Conservation (phyloP, 2,113 vertebrate species). For the Xiphophorus couchianus region DNA sequence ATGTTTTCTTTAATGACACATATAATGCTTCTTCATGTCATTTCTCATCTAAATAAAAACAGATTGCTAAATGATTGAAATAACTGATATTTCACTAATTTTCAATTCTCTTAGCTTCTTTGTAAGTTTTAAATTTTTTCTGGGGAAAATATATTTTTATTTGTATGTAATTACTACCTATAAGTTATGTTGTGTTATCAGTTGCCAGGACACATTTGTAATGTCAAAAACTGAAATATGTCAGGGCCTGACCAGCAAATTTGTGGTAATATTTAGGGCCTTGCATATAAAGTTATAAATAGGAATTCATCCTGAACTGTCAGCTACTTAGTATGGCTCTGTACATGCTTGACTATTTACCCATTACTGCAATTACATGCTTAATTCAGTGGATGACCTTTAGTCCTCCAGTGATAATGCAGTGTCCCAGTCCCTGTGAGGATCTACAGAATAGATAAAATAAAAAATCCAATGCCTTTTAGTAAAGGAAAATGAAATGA, state of each 20-base stretch:
- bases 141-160: not conserved
- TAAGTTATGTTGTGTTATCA: slow-evolving; percentile 18
- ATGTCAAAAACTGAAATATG: slow-evolving; percentile 33
- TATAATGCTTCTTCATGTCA: not conserved
- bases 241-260: slow-evolving; percentile 28
- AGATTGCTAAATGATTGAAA: slow-evolving; percentile 23
- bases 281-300: slow-evolving; percentile 42
- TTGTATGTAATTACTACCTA: slow-evolving; percentile 1
- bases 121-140: not conserved
- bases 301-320: slow-evolving; percentile 44
- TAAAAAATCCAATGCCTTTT: not conserved
- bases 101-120: not conserved
- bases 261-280: slow-evolving; percentile 22
- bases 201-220: slow-evolving; percentile 21
- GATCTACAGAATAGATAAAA: not conserved
- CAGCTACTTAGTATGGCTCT: slow-evolving; percentile 43
- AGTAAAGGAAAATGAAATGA: not conserved
- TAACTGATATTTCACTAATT: not conserved
- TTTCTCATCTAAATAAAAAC: slow-evolving; percentile 8
- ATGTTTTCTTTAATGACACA: not conserved
- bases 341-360: slow-evolving; percentile 53
- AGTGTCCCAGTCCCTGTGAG: not conserved
- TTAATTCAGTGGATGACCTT: slow-evolving; percentile 54
- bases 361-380: slow-evolving; percentile 53
- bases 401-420: slow-evolving; percentile 8